Evolutionary conservation across 2,113 vertebrate genomes (phyloP).

Genomic region (Lophochroa leadbeateri): DNA sequence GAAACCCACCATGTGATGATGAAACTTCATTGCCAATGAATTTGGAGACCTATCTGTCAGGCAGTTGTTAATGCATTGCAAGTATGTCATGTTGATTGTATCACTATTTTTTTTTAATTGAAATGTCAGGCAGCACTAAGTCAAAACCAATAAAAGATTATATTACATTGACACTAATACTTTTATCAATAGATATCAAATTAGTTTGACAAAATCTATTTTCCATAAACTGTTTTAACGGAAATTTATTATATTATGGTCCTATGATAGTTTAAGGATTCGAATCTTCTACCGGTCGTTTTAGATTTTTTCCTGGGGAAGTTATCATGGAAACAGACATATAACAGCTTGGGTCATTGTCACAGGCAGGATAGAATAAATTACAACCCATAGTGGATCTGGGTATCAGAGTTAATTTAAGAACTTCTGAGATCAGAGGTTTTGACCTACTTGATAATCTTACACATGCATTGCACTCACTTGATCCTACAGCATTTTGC

Average conservation of each 20-base stretch:
- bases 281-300: neutral
- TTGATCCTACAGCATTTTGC: neutral
- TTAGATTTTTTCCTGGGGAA: neutral
- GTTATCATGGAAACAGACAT: neutral
- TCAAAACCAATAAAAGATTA: neutral
- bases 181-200: neutral
- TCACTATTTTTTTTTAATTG: neutral
- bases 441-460: neutral
- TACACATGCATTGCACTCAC: neutral
- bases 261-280: neutral
- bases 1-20: neutral
- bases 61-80: neutral
- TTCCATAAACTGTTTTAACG: neutral
- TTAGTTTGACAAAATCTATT: conserved; percentile 10
- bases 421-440: neutral
- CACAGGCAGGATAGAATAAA: neutral
- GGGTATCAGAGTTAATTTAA: neutral
- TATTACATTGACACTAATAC: neutral
- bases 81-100: neutral
- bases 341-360: neutral
- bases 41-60: neutral
- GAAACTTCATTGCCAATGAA: neutral
- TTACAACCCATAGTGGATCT: neutral
- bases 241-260: neutral
- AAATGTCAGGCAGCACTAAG: neutral